These are phyloP conservation scores for Synergus umbraculus DNA, from an alignment of 2,888 invertebrate species.

Conservation along the genomic window DNA sequence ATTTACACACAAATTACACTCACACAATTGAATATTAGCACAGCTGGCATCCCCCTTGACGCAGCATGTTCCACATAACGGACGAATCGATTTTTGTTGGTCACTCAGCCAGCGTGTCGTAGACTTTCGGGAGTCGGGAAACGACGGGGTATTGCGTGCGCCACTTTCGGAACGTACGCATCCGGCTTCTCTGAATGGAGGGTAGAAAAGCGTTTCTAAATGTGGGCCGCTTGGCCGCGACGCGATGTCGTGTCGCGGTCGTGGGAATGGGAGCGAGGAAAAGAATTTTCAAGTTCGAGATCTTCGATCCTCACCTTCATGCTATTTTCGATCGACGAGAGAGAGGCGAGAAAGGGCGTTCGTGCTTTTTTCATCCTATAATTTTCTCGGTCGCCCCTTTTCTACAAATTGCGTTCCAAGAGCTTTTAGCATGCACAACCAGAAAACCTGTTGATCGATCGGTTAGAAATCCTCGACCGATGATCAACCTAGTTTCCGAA, in stretches of 20 bases:
- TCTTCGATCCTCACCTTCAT: constrained; percentile 35
- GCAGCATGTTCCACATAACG: constrained; percentile 50
- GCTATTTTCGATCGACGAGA: constrained; percentile 23
- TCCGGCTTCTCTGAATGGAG: constrained; percentile 34
- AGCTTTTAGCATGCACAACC: background rate
- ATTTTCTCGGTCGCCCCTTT: background rate
- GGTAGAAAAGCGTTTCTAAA: constrained; percentile 13
- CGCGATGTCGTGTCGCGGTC: constrained; percentile 6
- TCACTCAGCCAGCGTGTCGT: constrained; percentile 52
- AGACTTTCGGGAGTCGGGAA: constrained; percentile 44
- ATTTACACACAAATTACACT: background rate
- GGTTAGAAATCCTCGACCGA: background rate
- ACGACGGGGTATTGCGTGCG: constrained; percentile 50
- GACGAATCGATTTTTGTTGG: constrained; percentile 54
- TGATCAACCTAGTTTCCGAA: background rate
- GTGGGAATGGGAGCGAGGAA: constrained; percentile 30
- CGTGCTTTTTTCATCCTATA: constrained; percentile 5
- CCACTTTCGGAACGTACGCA: constrained; percentile 28
- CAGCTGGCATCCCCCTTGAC: constrained; percentile 52
- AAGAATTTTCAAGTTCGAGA: constrained; percentile 40
- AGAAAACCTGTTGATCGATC: background rate
- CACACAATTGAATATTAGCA: background rate
- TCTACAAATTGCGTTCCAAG: background rate
- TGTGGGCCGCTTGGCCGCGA: constrained; percentile 17
- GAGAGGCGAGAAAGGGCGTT: background rate